phyloP scores from a whole-genome alignment of 2,113 vertebrate genomes.

The Orientallactaga bullata region DNA sequence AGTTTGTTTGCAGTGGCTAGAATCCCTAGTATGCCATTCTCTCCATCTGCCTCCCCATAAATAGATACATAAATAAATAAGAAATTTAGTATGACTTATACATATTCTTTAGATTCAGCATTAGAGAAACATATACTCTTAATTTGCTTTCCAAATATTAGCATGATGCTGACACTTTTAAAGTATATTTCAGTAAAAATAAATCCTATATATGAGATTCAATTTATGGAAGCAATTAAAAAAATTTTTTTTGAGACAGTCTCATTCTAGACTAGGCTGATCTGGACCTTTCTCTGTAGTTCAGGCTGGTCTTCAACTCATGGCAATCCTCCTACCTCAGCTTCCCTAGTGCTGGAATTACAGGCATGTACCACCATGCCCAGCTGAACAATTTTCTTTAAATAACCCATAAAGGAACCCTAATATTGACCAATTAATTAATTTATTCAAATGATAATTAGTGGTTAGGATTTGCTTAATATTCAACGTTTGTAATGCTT shows the following conservation, averaged over 20 bases:
- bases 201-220: constrained; percentile 29
- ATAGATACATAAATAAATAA: not conserved
- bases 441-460: not conserved
- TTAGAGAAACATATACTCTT: not conserved
- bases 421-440: not conserved
- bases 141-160: constrained; percentile 40
- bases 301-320: no score
- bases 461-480: not conserved
- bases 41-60: no score
- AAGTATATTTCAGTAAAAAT: constrained; percentile 43
- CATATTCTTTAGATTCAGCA: not conserved
- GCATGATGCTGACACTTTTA: not conserved
- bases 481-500: not conserved
- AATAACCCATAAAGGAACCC: not conserved
- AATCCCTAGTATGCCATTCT: no score
- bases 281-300: no score
- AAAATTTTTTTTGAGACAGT: no score
- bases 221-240: no score
- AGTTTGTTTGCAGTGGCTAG: no score
- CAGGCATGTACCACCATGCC: no score
- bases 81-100: constrained; percentile 10
- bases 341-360: no score
- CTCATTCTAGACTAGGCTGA: no score
- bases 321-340: no score
- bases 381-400: not conserved